Evolutionary conservation across 2,113 vertebrate genomes (phyloP).

Genomic region (Nyctereutes procyonoides): DNA sequence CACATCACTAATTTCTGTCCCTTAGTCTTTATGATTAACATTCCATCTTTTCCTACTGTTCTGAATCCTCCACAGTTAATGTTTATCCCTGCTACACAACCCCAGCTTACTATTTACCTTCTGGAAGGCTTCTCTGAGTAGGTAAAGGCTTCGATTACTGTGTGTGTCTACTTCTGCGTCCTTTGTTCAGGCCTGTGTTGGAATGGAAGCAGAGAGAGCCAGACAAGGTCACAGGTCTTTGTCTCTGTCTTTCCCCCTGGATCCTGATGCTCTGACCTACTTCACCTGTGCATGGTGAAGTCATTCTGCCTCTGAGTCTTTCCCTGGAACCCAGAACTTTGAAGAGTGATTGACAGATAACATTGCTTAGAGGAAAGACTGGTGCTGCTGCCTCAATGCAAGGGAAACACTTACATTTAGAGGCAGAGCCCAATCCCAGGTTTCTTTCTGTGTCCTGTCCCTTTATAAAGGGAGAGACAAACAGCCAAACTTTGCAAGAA

Average conservation of each 20-base stretch:
- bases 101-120: not conserved
- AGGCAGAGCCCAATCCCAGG: not conserved
- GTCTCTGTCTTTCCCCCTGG: not conserved
- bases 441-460: not conserved
- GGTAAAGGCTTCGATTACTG: not conserved
- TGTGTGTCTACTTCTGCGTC: not conserved
- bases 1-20: not conserved
- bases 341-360: not conserved
- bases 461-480: not conserved
- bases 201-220: not conserved
- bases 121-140: not conserved
- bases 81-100: not conserved
- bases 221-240: not conserved
- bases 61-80: not conserved
- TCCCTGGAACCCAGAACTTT: too few relatives aligned
- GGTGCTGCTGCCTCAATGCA: not conserved
- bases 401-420: constrained; percentile 41
- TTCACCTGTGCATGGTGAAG: not conserved
- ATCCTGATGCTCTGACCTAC: not conserved
- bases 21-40: not conserved
- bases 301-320: not conserved
- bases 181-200: not conserved
- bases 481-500: not conserved
- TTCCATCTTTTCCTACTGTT: not conserved
- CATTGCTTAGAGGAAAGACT: not conserved